Percentiles rank a stretch among this genome's conserved stretches.
phyloP scores from a whole-genome alignment of 2,797 vertebrate genomes.

The Myripristis murdjan region DNA sequence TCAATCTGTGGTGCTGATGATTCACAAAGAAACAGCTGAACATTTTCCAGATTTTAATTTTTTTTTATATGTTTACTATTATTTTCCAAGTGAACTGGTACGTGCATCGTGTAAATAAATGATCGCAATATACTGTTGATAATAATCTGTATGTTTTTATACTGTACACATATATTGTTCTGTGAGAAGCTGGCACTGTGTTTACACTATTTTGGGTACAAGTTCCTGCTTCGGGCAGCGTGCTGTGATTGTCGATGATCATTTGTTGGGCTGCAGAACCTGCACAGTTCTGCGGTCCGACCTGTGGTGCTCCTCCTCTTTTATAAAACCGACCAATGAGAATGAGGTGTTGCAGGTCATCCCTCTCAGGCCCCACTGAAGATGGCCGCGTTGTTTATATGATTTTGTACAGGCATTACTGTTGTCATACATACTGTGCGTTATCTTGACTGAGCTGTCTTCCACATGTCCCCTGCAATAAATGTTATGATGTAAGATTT shows the following conservation, averaged over 20 bases:
- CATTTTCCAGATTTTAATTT: neutral
- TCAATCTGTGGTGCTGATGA: conserved; percentile 29
- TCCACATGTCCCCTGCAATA: conserved; percentile 40
- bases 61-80: conserved; percentile 22
- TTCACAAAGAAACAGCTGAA: conserved; percentile 14
- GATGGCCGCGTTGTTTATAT: conserved; percentile 52
- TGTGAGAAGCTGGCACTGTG: conserved; percentile 61
- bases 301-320: conserved; percentile 65
- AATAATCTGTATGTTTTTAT: conserved; percentile 36
- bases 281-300: conserved; percentile 41
- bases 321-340: conserved; percentile 59
- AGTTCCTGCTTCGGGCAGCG: conserved; percentile 28
- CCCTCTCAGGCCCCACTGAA: conserved; percentile 79
- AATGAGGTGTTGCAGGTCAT: conserved; percentile 87
- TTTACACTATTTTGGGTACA: conserved; percentile 54
- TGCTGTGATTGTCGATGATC: conserved; percentile 4
- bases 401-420: conserved; percentile 45
- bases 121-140: conserved; percentile 50
- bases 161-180: conserved; percentile 4
- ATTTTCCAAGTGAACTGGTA: conserved; percentile 37
- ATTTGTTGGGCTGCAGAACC: conserved; percentile 48
- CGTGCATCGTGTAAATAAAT: conserved; percentile 68
- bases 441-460: conserved; percentile 25
- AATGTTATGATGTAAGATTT: conserved; percentile 50
- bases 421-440: conserved; percentile 20